Percentiles rank a stretch among this genome's conserved stretches.
Conservation (phyloP, 2,888 invertebrate species). For the Morinoia aosen region DNA sequence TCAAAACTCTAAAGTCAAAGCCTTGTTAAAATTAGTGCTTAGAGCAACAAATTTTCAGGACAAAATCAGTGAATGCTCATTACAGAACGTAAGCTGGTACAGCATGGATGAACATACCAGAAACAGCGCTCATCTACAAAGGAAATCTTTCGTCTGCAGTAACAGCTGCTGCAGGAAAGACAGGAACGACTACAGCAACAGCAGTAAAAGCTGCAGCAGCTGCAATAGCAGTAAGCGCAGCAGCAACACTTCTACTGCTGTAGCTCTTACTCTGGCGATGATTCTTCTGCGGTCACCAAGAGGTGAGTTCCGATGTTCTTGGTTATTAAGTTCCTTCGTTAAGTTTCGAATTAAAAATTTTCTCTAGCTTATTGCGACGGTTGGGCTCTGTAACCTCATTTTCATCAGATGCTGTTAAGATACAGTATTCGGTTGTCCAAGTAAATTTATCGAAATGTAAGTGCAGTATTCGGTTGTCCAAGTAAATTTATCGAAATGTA, state of each 20-base stretch:
- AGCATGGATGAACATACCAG: background rate
- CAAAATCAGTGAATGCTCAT: background rate
- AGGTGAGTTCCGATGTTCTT: background rate
- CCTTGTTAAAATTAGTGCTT: background rate
- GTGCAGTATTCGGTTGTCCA: background rate
- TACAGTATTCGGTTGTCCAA: background rate
- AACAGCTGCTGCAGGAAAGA: background rate
- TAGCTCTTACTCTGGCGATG: background rate
- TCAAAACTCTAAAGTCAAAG: background rate
- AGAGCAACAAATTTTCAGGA: background rate
- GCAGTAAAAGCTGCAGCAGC: background rate
- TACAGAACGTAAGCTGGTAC: background rate
- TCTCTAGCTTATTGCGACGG: background rate
- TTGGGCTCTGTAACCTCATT: background rate
- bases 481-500: background rate
- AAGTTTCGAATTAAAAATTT: background rate
- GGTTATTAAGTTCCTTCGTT: background rate
- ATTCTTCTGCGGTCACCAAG: background rate
- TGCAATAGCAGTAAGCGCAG: background rate
- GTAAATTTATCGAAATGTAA: background rate
- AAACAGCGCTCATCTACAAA: background rate
- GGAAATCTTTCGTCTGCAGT: background rate
- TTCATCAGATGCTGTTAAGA: background rate
- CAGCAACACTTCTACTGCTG: background rate
- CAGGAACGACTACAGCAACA: background rate